Base-by-base conservation (phyloP, 2,888 invertebrate species). In the Ophonus ardosiacus region DNA sequence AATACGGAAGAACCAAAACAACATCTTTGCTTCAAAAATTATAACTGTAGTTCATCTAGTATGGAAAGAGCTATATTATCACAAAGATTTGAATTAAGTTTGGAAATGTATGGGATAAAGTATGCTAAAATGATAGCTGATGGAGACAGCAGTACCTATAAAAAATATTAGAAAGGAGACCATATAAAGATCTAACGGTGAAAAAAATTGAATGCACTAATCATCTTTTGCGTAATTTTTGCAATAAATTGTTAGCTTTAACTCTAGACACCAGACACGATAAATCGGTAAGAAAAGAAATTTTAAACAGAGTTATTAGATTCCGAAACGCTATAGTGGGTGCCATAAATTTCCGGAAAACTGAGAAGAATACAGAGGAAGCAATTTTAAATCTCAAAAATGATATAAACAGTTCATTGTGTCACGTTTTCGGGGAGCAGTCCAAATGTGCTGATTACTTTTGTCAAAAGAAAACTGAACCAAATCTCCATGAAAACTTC, bases 341-440 rank as follows among this genome's bases (percentile, higher is more conserved):
- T n/a, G 57, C 57, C 15, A 15, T 57, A 57, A 7, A 57, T 57
- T 57, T 57, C 15, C n/a, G 57, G 4, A 57, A 57, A 57, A 7
- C 57, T n/a, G 57, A 57, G 13, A 15, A 57, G 3, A 57, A 7
- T 4, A 7, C 4, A 57, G 57, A 57, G 57, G 4, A 57, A 4
- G 57, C 57, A 57, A 57, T 57, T 4, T n/a, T n/a, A 10, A 57
- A 57, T 15, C 13, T 57, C 5, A 57, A 57, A 57, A 57, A 57
- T 57, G 86, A 86, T 79, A 86, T 87, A 40, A 17, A 78, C 6
- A 86, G 87, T 76, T 59, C 57, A 7, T 15, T 40, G 0, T 40
- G 40, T 40, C 71, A 86, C 61, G 81, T 87, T 59, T 87, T 87
- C 38, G 87, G 86, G 8, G 76, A 86, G 24, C 87, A 86, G 15